A percentile compares a stretch with the other conserved stretches of the same genome.
phyloP scores from a whole-genome alignment of 2,113 vertebrate genomes.

The Microcebus griseorufus region DNA sequence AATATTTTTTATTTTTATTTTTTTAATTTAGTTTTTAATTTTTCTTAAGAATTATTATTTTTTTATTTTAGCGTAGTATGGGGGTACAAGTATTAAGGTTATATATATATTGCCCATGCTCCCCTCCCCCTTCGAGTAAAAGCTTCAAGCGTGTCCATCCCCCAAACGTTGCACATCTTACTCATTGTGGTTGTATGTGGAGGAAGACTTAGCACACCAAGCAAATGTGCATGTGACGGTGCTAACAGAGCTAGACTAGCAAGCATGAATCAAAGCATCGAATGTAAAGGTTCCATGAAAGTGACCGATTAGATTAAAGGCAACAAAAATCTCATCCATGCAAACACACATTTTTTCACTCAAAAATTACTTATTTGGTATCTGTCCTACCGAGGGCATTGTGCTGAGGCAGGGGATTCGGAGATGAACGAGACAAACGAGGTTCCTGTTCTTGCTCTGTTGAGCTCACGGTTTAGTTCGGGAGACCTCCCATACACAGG shows the following conservation, averaged over 20 bases:
- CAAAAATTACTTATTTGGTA: neutral
- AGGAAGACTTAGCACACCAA: neutral
- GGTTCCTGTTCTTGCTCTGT: neutral
- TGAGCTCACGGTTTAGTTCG: neutral
- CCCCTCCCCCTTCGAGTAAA: no score
- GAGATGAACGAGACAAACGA: neutral
- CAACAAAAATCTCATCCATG: neutral
- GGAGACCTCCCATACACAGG: neutral
- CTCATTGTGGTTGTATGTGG: neutral
- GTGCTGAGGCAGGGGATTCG: neutral
- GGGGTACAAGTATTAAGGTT: no score
- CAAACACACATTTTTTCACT: neutral
- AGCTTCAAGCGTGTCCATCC: no score
- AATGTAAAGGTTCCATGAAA: neutral
- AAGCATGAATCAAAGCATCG: neutral
- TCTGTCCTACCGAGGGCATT: neutral
- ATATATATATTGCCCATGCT: no score
- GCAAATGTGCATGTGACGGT: neutral
- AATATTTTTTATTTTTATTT: neutral
- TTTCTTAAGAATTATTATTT: no score
- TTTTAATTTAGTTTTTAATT: no score
- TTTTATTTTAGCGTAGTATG: no score
- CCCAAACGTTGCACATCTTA: no score
- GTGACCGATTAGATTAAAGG: neutral
- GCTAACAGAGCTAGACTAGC: neutral